Evolutionary conservation across 2,888 invertebrate species (phyloP), one percentile per base, ranked within the genome.

Genomic region (Eupithecia dodoneata): DNA sequence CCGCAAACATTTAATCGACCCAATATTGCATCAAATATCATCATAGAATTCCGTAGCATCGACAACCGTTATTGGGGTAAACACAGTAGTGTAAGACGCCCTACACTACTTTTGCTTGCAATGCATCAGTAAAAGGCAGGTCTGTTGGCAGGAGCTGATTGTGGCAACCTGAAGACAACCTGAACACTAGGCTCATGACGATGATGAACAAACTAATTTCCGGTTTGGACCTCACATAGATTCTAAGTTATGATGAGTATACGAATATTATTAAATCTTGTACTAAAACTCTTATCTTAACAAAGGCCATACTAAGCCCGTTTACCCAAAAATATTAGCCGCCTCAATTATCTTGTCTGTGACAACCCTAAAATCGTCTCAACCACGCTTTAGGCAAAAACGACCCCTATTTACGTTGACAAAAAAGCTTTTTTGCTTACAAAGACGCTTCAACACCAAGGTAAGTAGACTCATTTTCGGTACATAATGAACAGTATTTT

Each of bases 401-500:
- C 65, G 4, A 41, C n/a, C 15, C 44, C 55, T 67, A 67, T 67
- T 2, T n/a, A 67, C 12, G 12, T 41, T 13, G 13, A 2, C 0
- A 41, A 15, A 67, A 67, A 67, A 44, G 9, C 67, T 18, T 66
- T 41, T 76, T 78, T 6, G 67, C 71, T 18, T 47, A 49, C 45
- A 15, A 55, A 30, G 4, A 55, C 2, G 47, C 12, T n/a, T 45
- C 42, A 71, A 55, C 47, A 30, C 47, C n/a, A 44, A 72, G 72
- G 71, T 78, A 73, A 71, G 71, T 78, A 72, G 73, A 73, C 74
- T 47, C 69, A 74, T 71, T 78, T 67, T 72, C 52, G 44, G 74
- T 59, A 63, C 47, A 75, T 80, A 78, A 79, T 73, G 80, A 80
- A 72, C 66, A 59, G 76, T 80, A 79, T 80, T 80, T 80, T 79